These are phyloP conservation scores for Phrynosoma blainvillii DNA, from an alignment of 2,113 vertebrate species.

Conservation along the genomic window DNA sequence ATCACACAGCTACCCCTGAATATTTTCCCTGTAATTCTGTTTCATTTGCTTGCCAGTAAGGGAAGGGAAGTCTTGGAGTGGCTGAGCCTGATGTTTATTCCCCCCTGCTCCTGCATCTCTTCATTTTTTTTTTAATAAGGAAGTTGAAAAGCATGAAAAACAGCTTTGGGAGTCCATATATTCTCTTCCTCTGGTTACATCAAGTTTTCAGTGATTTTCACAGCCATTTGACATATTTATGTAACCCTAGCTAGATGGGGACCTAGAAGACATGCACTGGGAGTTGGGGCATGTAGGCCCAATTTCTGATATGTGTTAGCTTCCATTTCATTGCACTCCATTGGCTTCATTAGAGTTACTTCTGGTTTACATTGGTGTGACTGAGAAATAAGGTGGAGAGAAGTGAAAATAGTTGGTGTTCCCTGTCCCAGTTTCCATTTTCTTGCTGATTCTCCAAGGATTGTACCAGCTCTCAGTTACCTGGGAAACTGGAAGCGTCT, in stretches of 20 bases:
- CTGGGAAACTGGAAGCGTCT: slow-evolving; percentile 47
- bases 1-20: too few species aligned
- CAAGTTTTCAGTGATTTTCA: slow-evolving; percentile 28
- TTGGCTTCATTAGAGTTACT: not conserved
- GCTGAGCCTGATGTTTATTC: slow-evolving; percentile 7
- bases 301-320: not conserved
- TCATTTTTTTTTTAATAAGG: slow-evolving; percentile 39
- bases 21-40: slow-evolving; percentile 24
- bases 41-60: slow-evolving; percentile 27
- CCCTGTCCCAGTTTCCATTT: slow-evolving; percentile 15
- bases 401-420: slow-evolving; percentile 28
- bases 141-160: slow-evolving; percentile 49
- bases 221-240: slow-evolving; percentile 38
- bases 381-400: slow-evolving; percentile 26
- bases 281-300: slow-evolving; percentile 27
- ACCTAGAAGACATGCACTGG: not conserved
- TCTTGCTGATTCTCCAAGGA: slow-evolving; percentile 30
- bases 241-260: not conserved
- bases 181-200: slow-evolving; percentile 49
- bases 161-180: not conserved
- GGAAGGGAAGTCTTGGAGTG: not conserved
- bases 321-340: not conserved
- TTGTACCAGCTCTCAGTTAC: slow-evolving; percentile 51
- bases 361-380: rapidly evolving
- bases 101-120: slow-evolving; percentile 25